Evolutionary conservation across 2,797 vertebrate species (phyloP).

Genomic region (Mormyrus proboscirostris): DNA sequence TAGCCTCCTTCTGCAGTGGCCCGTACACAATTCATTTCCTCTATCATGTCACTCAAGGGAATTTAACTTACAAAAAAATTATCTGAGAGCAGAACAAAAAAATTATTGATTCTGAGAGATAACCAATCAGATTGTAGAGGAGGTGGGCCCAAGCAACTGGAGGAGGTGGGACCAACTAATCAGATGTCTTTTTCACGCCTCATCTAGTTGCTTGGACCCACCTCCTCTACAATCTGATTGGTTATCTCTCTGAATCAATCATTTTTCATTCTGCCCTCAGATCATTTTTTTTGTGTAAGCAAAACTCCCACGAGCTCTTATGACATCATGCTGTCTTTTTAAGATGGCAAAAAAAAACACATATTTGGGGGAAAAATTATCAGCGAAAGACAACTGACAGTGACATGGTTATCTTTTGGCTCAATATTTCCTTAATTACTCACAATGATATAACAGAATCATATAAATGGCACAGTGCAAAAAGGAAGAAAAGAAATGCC

Average conservation of each 20-base stretch:
- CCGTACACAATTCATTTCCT: background rate
- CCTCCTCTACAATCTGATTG: background rate
- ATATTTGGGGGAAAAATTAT: background rate
- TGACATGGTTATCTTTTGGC: background rate
- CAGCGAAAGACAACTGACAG: background rate
- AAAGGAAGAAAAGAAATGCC: background rate
- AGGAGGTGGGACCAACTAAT: background rate
- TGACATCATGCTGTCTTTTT: background rate
- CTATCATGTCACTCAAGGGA: background rate
- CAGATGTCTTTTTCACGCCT: background rate
- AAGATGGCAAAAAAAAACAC: background rate
- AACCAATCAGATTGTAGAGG: background rate
- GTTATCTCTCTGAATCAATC: background rate
- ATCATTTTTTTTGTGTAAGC: background rate
- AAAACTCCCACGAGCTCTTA: background rate
- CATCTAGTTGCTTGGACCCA: background rate
- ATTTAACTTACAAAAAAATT: background rate
- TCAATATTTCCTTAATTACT: background rate
- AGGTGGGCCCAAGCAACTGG: background rate
- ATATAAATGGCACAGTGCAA: background rate
- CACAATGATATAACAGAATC: background rate
- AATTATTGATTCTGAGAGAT: background rate
- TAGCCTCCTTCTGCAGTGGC: background rate
- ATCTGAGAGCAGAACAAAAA: background rate
- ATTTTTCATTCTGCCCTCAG: background rate